Percentiles rank a stretch among this genome's conserved stretches.
phyloP scores from a whole-genome alignment of 2,888 invertebrate species.

The Aleiodes testaceus region DNA sequence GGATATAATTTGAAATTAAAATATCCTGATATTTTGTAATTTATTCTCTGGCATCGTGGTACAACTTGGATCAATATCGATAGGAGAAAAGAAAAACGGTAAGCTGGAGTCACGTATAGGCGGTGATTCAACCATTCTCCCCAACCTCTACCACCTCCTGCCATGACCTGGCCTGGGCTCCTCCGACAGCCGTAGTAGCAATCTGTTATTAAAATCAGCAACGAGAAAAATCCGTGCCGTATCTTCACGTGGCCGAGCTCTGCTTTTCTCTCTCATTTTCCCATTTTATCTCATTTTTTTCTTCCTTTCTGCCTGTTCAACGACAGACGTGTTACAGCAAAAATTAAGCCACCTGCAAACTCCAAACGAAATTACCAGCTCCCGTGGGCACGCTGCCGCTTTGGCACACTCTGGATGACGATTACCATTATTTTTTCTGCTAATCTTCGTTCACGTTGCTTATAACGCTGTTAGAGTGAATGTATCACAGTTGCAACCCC shows the following conservation, averaged over 20 bases:
- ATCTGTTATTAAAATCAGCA: conserved; percentile 73
- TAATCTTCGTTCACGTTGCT: conserved; percentile 22
- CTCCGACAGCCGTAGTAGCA: conserved; percentile 47
- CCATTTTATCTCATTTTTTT: conserved; percentile 15
- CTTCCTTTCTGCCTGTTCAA: conserved; percentile 42
- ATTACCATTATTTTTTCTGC: conserved; percentile 17
- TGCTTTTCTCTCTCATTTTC: conserved; percentile 28
- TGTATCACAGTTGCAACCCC: conserved; percentile 19
- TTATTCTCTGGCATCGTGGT: conserved; percentile 22
- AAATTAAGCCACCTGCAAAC: conserved; percentile 70
- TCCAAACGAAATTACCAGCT: conserved; percentile 54
- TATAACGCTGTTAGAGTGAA: conserved; percentile 2
- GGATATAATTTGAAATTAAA: conserved; percentile 51
- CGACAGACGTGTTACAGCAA: conserved; percentile 71
- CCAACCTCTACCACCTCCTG: conserved; percentile 25
- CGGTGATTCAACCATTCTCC: conserved; percentile 65
- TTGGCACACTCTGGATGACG: conserved; percentile 16
- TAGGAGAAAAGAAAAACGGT: conserved; percentile 50
- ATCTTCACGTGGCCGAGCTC: conserved; percentile 62
- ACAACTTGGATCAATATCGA: conserved; percentile 45
- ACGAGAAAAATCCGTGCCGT: conserved; percentile 73
- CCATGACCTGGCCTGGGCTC: conserved; percentile 37
- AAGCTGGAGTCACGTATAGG: conserved; percentile 68
- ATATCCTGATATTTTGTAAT: conserved; percentile 39
- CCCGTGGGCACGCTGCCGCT: background rate